phyloP scores from a whole-genome alignment of 2,113 vertebrate species.

The Python bivittatus region DNA sequence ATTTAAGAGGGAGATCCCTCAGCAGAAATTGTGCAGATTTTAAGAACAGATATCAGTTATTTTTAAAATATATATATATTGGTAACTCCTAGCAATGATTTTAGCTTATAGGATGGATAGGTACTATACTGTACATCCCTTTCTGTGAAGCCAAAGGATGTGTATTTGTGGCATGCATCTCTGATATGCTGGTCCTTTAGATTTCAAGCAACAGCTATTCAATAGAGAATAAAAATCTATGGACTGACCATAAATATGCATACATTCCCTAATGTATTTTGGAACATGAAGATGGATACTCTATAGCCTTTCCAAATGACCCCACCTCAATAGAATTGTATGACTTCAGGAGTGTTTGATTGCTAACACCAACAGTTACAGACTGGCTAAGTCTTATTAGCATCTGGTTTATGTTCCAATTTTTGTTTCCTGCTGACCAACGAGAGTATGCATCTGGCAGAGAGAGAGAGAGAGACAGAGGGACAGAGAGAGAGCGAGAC shows the following conservation, averaged over 20 bases:
- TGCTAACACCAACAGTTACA: background rate
- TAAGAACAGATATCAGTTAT: background rate
- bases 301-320: background rate
- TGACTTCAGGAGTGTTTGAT: background rate
- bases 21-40: background rate
- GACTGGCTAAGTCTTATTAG: background rate
- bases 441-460: background rate
- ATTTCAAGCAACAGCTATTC: background rate
- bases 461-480: background rate
- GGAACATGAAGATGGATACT: background rate
- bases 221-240: background rate
- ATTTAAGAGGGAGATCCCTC: background rate
- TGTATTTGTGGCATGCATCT: background rate
- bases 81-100: background rate
- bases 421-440: background rate
- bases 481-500: background rate
- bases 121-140: background rate
- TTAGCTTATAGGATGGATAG: background rate
- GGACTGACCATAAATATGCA: background rate
- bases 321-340: background rate
- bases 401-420: background rate
- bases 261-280: background rate
- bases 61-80: background rate
- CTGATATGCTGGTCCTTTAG: background rate
- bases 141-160: background rate